These are phyloP conservation scores for Scortum barcoo DNA, from an alignment of 2,113 vertebrate genomes.

Conservation along the genomic window DNA sequence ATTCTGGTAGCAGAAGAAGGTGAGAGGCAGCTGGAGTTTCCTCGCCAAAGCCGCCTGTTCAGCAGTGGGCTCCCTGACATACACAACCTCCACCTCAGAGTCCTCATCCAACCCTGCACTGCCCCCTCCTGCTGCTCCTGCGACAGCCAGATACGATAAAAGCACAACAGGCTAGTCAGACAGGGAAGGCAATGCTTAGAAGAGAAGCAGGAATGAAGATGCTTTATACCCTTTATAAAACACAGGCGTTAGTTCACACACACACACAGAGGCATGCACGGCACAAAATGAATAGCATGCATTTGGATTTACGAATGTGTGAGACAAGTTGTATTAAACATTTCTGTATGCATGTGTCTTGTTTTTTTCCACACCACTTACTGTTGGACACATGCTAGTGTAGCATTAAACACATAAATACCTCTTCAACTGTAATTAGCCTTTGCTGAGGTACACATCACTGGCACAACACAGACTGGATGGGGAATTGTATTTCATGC, in stretches of 20 bases:
- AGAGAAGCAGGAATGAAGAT: neutral
- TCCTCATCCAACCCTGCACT: constrained; percentile 27
- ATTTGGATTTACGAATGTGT: constrained; percentile 31
- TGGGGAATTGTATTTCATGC: constrained; percentile 63
- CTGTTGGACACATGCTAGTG: neutral
- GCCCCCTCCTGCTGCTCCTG: constrained; percentile 51
- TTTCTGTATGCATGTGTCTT: constrained; percentile 1
- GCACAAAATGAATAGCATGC: constrained; percentile 63
- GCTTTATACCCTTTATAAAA: constrained; percentile 12
- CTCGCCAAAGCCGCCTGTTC: constrained; percentile 90
- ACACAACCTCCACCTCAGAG: constrained; percentile 89
- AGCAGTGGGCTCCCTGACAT: constrained; percentile 89
- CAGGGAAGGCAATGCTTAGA: neutral
- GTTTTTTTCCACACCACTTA: neutral
- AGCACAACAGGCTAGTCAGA: constrained; percentile 12
- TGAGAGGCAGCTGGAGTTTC: constrained; percentile 89
- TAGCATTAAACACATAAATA: constrained; percentile 30
- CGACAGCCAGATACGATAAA: constrained; percentile 28
- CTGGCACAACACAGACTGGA: constrained; percentile 26
- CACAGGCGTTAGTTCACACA: constrained; percentile 63
- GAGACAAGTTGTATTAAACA: constrained; percentile 18
- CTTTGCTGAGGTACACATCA: constrained; percentile 44
- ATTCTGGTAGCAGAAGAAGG: constrained; percentile 97
- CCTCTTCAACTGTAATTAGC: constrained; percentile 24
- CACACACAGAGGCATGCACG: constrained; percentile 60